A percentile compares a stretch with the other conserved stretches of the same genome.
Conservation (phyloP, 2,113 vertebrate species). For the Corythaeola cristata region DNA sequence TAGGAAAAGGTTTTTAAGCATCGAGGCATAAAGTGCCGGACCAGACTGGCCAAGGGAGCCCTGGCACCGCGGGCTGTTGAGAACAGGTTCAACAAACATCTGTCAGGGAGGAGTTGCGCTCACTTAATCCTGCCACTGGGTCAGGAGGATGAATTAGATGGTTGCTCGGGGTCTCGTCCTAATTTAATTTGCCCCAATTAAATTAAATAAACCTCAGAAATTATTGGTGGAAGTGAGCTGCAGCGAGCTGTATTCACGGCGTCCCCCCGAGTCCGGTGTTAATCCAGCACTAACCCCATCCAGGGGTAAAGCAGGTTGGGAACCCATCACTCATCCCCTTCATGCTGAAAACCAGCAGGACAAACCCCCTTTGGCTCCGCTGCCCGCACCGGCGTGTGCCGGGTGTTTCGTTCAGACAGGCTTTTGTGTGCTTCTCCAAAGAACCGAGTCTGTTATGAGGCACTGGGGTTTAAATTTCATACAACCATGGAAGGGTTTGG, state of each 20-base stretch:
- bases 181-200: constrained; percentile 57
- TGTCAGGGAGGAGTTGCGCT: constrained; percentile 53
- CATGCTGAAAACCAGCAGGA: neutral
- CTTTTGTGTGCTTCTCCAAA: neutral
- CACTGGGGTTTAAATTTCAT: neutral
- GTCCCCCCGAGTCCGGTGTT: neutral
- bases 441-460: neutral
- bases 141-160: constrained; percentile 51
- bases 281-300: neutral
- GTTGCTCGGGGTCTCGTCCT: neutral
- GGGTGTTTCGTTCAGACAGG: neutral
- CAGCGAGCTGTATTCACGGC: neutral
- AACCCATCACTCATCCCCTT: neutral
- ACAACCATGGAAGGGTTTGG: no score
- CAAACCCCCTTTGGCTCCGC: neutral
- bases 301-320: neutral
- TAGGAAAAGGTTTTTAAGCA: constrained; percentile 35
- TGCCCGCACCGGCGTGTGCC: neutral
- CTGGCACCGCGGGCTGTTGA: constrained; percentile 38
- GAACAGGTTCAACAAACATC: constrained; percentile 42
- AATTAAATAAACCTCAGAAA: constrained; percentile 58
- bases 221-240: neutral
- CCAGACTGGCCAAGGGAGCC: constrained; percentile 6
- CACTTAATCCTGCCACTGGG: constrained; percentile 20
- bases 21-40: neutral